Conservation (phyloP, 2,888 invertebrate genomes). For the Himalopsyche tibetana region DNA sequence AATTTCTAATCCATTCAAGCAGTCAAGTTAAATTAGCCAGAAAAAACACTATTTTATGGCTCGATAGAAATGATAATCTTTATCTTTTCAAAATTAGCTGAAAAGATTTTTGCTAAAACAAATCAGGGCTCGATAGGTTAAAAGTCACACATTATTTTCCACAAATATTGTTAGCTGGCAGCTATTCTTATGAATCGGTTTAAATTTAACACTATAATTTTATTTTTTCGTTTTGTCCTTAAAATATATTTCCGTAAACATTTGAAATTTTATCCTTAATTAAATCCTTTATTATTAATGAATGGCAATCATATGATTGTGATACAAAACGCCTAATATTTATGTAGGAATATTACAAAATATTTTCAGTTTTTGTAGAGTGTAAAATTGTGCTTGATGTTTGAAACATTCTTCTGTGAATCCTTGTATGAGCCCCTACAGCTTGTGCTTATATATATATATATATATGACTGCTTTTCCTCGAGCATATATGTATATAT, state of each 20-base stretch:
- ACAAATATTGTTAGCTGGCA: too few relatives aligned
- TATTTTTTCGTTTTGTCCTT: not conserved
- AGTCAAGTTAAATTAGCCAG: too few relatives aligned
- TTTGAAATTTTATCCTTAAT: not conserved
- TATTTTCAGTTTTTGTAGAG: conserved; percentile 26
- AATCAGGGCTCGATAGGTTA: too few relatives aligned
- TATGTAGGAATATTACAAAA: conserved; percentile 23
- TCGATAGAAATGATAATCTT: too few relatives aligned
- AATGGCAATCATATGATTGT: not conserved
- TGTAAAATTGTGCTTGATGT: conserved; percentile 13
- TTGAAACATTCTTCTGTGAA: conserved; percentile 29
- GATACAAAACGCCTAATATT: conserved; percentile 12
- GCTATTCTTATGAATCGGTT: too few relatives aligned
- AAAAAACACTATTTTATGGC: too few relatives aligned
- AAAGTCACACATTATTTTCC: too few relatives aligned
- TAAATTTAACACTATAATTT: not conserved
- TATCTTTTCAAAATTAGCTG: too few relatives aligned
- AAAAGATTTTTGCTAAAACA: too few relatives aligned
- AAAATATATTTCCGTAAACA: not conserved
- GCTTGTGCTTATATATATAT: conserved; percentile 44
- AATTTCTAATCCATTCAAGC: too few relatives aligned
- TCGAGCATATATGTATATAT: conserved; percentile 22
- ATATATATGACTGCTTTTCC: conserved; percentile 12
- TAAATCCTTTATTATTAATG: conserved; percentile 1
- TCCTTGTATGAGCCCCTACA: conserved; percentile 45